Evolutionary conservation across 2,888 invertebrate species (phyloP).

Genomic region (Dryomyza anilis): DNA sequence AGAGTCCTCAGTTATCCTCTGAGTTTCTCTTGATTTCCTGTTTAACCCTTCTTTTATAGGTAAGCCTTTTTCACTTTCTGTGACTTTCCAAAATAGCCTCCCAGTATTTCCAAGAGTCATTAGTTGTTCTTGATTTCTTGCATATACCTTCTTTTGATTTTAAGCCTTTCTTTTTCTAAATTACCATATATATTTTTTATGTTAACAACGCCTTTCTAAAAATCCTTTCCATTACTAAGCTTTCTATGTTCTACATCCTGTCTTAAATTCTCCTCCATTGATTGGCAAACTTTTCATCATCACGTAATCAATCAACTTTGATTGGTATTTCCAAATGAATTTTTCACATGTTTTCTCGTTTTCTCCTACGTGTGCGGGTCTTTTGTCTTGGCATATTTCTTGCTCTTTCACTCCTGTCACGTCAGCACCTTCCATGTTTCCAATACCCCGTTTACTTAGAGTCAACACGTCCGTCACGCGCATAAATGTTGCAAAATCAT

Average conservation of each 20-base stretch:
- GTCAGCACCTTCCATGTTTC: no score
- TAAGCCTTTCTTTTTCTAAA: not conserved
- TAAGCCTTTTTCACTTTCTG: no score
- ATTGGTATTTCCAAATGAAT: slow-evolving; percentile 27
- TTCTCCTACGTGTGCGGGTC: not conserved
- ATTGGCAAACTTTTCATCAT: slow-evolving; percentile 30
- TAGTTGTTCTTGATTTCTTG: no score
- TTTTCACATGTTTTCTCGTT: slow-evolving; percentile 22
- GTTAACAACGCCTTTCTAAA: no score
- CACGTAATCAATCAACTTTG: slow-evolving; percentile 33
- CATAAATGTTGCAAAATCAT: slow-evolving; percentile 16
- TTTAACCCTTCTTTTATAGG: no score
- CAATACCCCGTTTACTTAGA: no score
- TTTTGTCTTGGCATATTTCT: not conserved
- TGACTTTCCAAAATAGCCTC: no score
- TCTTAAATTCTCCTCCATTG: slow-evolving; percentile 11
- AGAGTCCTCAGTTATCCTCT: no score
- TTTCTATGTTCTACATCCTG: not conserved
- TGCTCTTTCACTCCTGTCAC: not conserved
- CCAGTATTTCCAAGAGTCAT: no score
- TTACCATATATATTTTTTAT: not conserved
- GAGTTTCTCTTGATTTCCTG: no score
- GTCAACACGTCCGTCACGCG: no score
- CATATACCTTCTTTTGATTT: not conserved
- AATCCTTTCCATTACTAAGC: not conserved